Evolutionary conservation across 2,797 vertebrate genomes (phyloP).

Genomic region (Pteronotus mesoamericanus): DNA sequence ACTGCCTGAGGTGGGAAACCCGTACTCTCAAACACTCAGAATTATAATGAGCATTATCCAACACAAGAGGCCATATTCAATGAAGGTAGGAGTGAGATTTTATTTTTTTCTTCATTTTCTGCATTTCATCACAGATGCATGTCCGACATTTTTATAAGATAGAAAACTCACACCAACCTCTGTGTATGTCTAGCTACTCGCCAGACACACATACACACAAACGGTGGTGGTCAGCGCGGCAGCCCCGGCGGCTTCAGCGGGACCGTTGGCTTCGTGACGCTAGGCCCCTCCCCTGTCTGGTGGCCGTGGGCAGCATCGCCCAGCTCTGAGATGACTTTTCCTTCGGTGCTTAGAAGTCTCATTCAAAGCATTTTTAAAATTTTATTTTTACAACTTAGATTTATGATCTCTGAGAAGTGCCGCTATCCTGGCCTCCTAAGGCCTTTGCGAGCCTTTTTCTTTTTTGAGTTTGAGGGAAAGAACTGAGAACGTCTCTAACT

Average conservation of each 20-base stretch:
- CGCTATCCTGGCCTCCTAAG: no score
- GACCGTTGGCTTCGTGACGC: no score
- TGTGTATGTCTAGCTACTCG: background rate
- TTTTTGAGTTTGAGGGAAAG: background rate
- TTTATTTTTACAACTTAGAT: no score
- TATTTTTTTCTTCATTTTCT: background rate
- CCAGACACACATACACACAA: background rate
- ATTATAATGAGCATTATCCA: slow-evolving; percentile 85
- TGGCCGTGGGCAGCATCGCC: no score
- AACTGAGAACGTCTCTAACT: background rate
- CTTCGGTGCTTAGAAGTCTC: no score
- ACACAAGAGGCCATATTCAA: slow-evolving; percentile 87
- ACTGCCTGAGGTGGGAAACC: slow-evolving; percentile 91
- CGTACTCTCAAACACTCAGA: slow-evolving; percentile 87
- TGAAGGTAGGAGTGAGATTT: slow-evolving; percentile 89
- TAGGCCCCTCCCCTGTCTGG: no score
- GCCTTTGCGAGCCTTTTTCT: background rate
- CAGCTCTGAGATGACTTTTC: no score
- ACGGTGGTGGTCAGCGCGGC: no score
- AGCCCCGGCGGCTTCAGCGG: no score
- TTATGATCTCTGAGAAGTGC: no score
- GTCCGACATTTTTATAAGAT: background rate
- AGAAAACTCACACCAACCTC: background rate
- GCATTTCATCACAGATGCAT: background rate
- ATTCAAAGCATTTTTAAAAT: no score